These are phyloP conservation scores for Chlorops oryzae DNA, from an alignment of 1,140 invertebrate species.

Conservation along the genomic window DNA sequence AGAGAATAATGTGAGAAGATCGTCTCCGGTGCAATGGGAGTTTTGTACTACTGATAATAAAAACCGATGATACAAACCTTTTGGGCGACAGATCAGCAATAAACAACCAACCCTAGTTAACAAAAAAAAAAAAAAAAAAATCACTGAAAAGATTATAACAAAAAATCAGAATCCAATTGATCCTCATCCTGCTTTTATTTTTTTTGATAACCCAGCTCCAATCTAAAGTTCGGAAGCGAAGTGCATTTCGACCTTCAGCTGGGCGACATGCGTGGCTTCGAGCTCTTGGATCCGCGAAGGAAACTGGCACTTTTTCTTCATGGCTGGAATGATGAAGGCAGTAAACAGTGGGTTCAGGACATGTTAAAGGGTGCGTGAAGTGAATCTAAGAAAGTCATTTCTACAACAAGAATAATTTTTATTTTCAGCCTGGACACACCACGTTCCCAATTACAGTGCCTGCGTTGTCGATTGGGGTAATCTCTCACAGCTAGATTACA, in stretches of 20 bases:
- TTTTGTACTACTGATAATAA: too few species aligned
- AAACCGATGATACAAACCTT: too few species aligned
- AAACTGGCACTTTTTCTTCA: constrained; percentile 41
- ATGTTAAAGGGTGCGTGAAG: constrained; percentile 28
- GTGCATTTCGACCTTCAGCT: constrained; percentile 35
- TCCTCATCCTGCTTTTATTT: background rate
- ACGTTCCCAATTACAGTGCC: constrained; percentile 32
- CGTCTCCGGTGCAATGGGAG: too few species aligned
- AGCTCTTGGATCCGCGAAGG: constrained; percentile 27
- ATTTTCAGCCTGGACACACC: constrained; percentile 33
- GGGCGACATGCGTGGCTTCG: constrained; percentile 35
- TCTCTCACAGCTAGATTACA: constrained; percentile 53
- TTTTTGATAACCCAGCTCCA: constrained; percentile 20
- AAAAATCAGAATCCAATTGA: too few species aligned
- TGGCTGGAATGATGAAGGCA: constrained; percentile 44
- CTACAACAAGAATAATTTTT: background rate
- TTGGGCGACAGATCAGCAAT: too few species aligned
- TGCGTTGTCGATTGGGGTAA: constrained; percentile 59
- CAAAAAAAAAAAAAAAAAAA: too few species aligned
- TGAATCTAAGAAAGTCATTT: background rate
- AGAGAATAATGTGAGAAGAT: too few species aligned
- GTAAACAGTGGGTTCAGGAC: constrained; percentile 42
- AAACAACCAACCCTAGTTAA: too few species aligned
- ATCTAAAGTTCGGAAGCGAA: constrained; percentile 29
- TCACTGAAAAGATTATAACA: too few species aligned